A percentile compares a stretch with the other conserved stretches of the same genome.
These are phyloP conservation scores for Apostichopus japonicus DNA, from an alignment of 35 echinoderm and acorn worm species.

Conservation along the genomic window DNA sequence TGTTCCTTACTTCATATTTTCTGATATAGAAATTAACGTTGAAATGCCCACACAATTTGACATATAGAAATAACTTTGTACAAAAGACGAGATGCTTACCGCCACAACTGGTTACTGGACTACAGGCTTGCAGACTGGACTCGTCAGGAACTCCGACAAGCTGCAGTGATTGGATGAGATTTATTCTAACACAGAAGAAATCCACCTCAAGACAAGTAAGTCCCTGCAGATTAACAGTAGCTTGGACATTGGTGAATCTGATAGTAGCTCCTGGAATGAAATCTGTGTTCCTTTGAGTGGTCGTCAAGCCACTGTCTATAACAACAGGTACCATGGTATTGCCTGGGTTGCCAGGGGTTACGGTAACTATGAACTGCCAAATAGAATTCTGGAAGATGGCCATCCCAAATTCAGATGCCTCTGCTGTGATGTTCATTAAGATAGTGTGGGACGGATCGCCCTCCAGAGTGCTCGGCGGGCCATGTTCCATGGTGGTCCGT, in stretches of 20 bases:
- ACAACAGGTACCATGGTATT: not conserved
- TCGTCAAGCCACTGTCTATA: not conserved
- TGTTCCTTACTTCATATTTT: no score
- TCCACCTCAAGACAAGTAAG: not conserved
- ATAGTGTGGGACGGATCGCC: constrained; percentile 71
- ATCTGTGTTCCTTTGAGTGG: constrained; percentile 17
- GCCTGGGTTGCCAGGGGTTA: constrained; percentile 26
- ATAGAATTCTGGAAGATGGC: constrained; percentile 1
- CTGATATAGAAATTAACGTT: no score
- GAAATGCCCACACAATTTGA: no score
- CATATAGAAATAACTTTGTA: no score
- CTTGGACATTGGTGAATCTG: constrained; percentile 51
- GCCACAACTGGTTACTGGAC: not conserved
- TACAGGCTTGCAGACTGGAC: constrained; percentile 9
- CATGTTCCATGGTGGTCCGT: constrained; percentile 10
- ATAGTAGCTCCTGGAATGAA: constrained; percentile 27
- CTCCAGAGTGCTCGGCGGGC: constrained; percentile 52
- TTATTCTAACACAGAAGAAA: not conserved
- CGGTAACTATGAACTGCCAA: constrained; percentile 24
- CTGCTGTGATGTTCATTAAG: constrained; percentile 39
- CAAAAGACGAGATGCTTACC: not conserved
- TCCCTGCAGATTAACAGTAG: constrained; percentile 54
- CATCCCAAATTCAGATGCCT: constrained; percentile 19
- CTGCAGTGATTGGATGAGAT: not conserved
- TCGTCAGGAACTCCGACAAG: constrained; percentile 53